Conservation (phyloP, 2,888 invertebrate genomes). For the Anodontia alba region DNA sequence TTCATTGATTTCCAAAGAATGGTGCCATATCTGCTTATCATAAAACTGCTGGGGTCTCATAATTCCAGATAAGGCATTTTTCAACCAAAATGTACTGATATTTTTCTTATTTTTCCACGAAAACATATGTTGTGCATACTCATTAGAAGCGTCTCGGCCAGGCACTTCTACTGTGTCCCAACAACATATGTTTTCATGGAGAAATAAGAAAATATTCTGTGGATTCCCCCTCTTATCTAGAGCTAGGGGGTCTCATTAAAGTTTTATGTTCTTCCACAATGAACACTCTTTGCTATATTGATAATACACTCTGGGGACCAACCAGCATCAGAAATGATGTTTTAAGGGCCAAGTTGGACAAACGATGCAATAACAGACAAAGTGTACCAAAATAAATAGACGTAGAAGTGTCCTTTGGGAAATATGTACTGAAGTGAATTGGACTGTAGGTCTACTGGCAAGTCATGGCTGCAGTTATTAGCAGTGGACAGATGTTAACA, state of each 20-base stretch:
- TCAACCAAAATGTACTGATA: too few species aligned
- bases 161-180: too few species aligned
- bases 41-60: constrained; percentile 41
- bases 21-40: constrained; percentile 32
- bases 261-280: constrained; percentile 43
- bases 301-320: constrained; percentile 48
- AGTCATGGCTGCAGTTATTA: too few species aligned
- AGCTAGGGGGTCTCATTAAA: constrained; percentile 57
- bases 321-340: constrained; percentile 7
- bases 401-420: neutral
- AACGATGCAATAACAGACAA: constrained; percentile 4
- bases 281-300: constrained; percentile 44
- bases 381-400: constrained; percentile 1
- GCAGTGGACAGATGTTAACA: too few species aligned
- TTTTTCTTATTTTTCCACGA: too few species aligned
- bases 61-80: too few species aligned
- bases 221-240: too few species aligned
- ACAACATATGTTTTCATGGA: too few species aligned
- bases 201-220: too few species aligned
- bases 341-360: constrained; percentile 14
- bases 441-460: constrained; percentile 4
- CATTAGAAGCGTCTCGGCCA: too few species aligned
- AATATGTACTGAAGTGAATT: neutral
- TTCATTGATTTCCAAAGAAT: constrained; percentile 47
- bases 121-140: too few species aligned